Base-by-base conservation (phyloP, 2,888 invertebrate genomes). In the Aporophyla lueneburgensis region DNA sequence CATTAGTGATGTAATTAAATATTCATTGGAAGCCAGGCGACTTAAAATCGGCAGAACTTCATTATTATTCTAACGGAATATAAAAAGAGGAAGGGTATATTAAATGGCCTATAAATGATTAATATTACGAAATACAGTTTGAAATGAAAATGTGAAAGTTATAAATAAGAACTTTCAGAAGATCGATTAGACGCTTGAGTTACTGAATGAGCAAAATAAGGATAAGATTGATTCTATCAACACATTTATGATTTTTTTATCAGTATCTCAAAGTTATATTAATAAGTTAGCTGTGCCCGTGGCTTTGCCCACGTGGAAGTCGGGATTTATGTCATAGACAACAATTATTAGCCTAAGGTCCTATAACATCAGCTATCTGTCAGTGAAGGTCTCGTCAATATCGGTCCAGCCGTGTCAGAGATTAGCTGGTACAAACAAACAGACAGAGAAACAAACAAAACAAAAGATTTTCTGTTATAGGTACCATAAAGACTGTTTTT, bases 1-100 rank as follows among this genome's bases (percentile, higher is more conserved):
- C 65, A 65, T 71, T 59, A 65, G 54, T 46, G 59, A 58, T 53
- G n/a, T 59, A 59, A 66, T 83, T 33, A 70, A 83, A 70, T 74
- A 75, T 84, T 84, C 67, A 84, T 74, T 54, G 68, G 59, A 59
- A 71, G 63, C 46, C 54, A 40, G 70, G 16, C 46, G 80, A 85
- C 81, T 81, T 81, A 14, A 74, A 75, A 74, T 62, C 61, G 54
- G 43, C 56, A 51, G 24, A 74, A 74, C 24, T 66, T 70, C 58
- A 67, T 85, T 74, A 71, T 46, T 53, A 82, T 69, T 66, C 71
- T 56, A 71, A 54, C n/a, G 61, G 76, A 82, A 66, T 62, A 66
- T 72, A 63, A 74, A 70, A 85, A 74, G 49, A 85, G 65, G 65
- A 61, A n/a, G 43, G 33, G 19, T 56, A 46, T 71, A 43, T 62